Conservation (phyloP, 2,888 invertebrate species). For the Therioaphis trifolii region DNA sequence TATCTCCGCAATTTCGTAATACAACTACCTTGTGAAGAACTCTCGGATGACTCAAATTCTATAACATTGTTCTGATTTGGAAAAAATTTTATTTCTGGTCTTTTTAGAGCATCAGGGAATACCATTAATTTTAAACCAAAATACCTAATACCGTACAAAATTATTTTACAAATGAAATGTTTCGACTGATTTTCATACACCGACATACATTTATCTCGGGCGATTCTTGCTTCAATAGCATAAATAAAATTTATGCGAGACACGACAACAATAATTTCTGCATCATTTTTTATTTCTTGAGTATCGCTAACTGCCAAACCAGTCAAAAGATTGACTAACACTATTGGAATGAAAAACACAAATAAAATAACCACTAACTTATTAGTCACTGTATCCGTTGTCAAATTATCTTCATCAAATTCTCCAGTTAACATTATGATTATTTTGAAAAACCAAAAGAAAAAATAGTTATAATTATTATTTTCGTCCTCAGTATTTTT, state of each 20-base stretch:
- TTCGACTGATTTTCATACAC: conserved; percentile 7
- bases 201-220: conserved; percentile 72
- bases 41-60: conserved; percentile 63
- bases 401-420: conserved; percentile 81
- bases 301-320: conserved; percentile 89
- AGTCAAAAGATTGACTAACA: conserved; percentile 83
- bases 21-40: conserved; percentile 55
- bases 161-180: conserved; percentile 69
- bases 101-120: conserved; percentile 76
- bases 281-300: conserved; percentile 78
- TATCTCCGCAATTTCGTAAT: conserved; percentile 63
- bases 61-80: conserved; percentile 72
- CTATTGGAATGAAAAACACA: conserved; percentile 85
- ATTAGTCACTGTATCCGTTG: conserved; percentile 79
- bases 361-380: conserved; percentile 83
- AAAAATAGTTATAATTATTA: conserved; percentile 77
- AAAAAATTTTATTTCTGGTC: conserved; percentile 75
- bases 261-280: conserved; percentile 82
- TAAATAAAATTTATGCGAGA: conserved; percentile 78
- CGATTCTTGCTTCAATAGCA: conserved; percentile 79
- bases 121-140: conserved; percentile 75
- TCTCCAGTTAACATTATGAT: conserved; percentile 90
- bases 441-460: conserved; percentile 81
- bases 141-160: conserved; percentile 67
- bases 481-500: conserved; percentile 73